Base-by-base conservation (phyloP, 2,113 vertebrate genomes). In the Rissa tridactyla region DNA sequence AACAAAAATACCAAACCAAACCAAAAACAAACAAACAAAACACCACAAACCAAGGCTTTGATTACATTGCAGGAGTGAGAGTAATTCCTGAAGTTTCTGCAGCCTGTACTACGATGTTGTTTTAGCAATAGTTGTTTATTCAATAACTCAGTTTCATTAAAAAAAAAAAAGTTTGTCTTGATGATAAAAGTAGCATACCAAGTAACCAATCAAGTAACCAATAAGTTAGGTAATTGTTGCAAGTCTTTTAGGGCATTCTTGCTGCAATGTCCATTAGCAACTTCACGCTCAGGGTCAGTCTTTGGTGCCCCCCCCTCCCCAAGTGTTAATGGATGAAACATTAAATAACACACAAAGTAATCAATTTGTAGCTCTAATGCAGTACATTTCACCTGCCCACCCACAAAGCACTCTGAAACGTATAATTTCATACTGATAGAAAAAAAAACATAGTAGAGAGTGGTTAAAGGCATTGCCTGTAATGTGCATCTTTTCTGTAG, bases 211-310 rank as follows among this genome's bases (percentile, higher is more conserved):
- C 88, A 96, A 87, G 95, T 96, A 94, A 69, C 6, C 27, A 83
- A 71, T 23, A 96, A 97, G 73, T 92, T 88, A 80, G 81, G 92
- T 96, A 88, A 90, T 92, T 96, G 97, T 92, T 96, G 34, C 73
- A 73, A 95, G 86, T 94, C 32, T 12, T 78, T 96, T 34, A 73
- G 92, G 93, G 96, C 82, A 93, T 88, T 92, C 90, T 85, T 10
- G 25, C 73, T 68, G 70, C 86, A 94, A 30, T 23, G 30, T 57
- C 46, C 75, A 92, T 83, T 42, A 90, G 87, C 72, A 94, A 13
- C 42, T 82, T 89, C 25, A 11, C 40, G 60, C 44, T 76, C 86
- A 58, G 73, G 83, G 20, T 51, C 16, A 36, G 38, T 36, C 73
- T 89, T 52, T 38, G 38, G 21, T 47, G 54, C 22, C 58, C 32